A percentile compares a stretch with the other conserved stretches of the same genome.
phyloP scores from a whole-genome alignment of 2,888 invertebrate species.

The Cephus runcator region DNA sequence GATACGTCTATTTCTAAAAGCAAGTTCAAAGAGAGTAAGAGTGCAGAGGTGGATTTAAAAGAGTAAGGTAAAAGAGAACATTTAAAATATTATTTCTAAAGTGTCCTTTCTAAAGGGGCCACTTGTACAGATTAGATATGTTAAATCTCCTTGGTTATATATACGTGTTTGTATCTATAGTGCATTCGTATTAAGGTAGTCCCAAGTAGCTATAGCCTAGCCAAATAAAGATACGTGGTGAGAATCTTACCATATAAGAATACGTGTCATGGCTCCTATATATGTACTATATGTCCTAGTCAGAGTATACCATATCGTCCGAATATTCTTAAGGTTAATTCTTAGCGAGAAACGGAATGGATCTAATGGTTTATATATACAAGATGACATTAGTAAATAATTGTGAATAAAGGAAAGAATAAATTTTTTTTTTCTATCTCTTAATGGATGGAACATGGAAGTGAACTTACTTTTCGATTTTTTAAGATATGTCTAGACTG shows the following conservation, averaged over 20 bases:
- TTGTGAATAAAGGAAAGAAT: background rate
- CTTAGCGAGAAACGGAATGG: background rate
- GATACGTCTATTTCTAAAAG: too few species aligned
- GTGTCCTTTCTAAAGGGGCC: background rate
- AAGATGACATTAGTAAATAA: background rate
- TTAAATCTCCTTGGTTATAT: background rate
- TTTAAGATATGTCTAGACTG: background rate
- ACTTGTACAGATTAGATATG: background rate
- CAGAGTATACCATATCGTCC: background rate
- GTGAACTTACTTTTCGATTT: background rate
- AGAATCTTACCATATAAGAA: conserved; percentile 43
- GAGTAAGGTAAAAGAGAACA: background rate
- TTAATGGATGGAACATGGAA: too few species aligned
- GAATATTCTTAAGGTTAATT: background rate
- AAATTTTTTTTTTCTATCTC: background rate
- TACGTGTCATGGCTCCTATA: conserved; percentile 41
- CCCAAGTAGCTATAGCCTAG: conserved; percentile 16
- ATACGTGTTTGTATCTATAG: background rate
- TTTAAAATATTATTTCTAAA: background rate
- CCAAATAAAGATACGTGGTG: conserved; percentile 42
- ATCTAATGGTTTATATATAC: background rate
- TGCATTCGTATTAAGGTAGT: background rate
- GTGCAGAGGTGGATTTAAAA: background rate
- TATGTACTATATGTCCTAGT: background rate
- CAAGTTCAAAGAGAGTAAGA: background rate